Evolutionary conservation across 2,113 vertebrate genomes (phyloP), one percentile per base, ranked within the genome.

Genomic region (Oostethus manadensis): DNA sequence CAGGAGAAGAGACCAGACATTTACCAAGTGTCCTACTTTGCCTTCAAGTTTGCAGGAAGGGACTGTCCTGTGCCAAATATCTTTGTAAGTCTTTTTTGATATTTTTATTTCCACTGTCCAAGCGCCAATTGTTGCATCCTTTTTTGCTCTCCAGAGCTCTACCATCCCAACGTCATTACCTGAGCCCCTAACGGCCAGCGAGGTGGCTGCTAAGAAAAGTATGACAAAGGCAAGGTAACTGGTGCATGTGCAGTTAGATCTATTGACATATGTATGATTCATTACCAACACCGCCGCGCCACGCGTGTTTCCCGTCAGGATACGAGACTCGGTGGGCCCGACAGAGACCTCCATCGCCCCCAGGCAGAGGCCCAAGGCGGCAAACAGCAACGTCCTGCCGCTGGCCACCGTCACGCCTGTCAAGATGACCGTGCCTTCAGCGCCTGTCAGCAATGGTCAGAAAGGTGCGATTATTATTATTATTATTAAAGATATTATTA

Each of bases 281-380:
- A 3, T 29, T 29, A 6, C 29, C 8, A 33, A 33, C 1, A 33
- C 29, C 29, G 8, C 29, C 29, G 29, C 29, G 8, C 8, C 5
- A 6, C 29, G 29, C 5, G 29, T 46, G 8, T 33, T 20, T 11
- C 57, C 2, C 5, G 15, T 5, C 83, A 99, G 97, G 88, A 95
- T 99, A 86, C 97, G 92, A 8, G 96, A 98, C 70, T 87, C 90
- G 6, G 91, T 93, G 77, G 97, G 95, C 47, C 97, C 97, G 67
- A 99, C 97, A 17, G 96, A 98, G 84, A 99, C 97, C 53, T 99
- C 97, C n/a, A 98, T 99, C 66, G 94, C 92, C 64, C 97, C 97
- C 3, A 86, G 97, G 63, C 96, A 98, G 85, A 92, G 96, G 86
- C 97, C 97, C 69, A 99, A 99, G 85, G 94, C 94, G 20, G 82